Evolutionary conservation across 2,888 invertebrate genomes (phyloP).

Genomic region (Silvanus unidentatus): DNA sequence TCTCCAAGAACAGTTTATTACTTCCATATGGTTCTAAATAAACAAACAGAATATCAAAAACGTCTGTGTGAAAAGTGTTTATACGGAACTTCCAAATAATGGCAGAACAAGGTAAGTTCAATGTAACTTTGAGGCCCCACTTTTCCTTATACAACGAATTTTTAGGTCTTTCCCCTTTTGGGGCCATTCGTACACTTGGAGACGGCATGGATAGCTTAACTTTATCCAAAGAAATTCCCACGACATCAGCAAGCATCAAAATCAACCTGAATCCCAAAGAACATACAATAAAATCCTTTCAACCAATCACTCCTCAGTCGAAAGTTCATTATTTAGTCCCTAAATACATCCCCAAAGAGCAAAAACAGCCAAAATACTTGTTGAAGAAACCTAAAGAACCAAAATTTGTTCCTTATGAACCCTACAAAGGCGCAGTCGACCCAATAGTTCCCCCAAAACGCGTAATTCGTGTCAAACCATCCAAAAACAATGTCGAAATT

Average conservation of each 20-base stretch:
- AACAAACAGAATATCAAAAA: too few relatives aligned
- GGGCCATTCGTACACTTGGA: conserved; percentile 53
- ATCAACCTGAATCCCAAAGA: conserved; percentile 28
- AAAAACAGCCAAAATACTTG: conserved; percentile 51
- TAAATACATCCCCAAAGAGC: conserved; percentile 54
- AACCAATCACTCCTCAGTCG: conserved; percentile 45
- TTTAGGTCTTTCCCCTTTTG: too few relatives aligned
- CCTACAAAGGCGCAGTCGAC: conserved; percentile 78
- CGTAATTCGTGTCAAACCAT: conserved; percentile 34
- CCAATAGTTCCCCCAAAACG: conserved; percentile 56
- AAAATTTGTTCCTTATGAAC: conserved; percentile 84
- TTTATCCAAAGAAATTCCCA: conserved; percentile 29
- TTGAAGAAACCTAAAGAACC: conserved; percentile 59
- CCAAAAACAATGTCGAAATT: conserved; percentile 48
- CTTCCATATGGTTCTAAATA: too few relatives aligned
- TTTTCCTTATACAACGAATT: too few relatives aligned
- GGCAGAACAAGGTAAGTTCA: too few relatives aligned
- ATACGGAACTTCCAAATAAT: too few relatives aligned
- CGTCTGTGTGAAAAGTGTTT: too few relatives aligned
- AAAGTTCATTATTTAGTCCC: conserved; percentile 58
- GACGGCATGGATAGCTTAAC: conserved; percentile 60
- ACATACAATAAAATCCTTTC: conserved; percentile 31
- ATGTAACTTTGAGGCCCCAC: too few relatives aligned
- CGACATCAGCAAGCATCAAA: conserved; percentile 45
- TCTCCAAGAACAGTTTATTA: too few relatives aligned